phyloP scores from a whole-genome alignment of 2,888 invertebrate genomes.

The Melipona beecheii region DNA sequence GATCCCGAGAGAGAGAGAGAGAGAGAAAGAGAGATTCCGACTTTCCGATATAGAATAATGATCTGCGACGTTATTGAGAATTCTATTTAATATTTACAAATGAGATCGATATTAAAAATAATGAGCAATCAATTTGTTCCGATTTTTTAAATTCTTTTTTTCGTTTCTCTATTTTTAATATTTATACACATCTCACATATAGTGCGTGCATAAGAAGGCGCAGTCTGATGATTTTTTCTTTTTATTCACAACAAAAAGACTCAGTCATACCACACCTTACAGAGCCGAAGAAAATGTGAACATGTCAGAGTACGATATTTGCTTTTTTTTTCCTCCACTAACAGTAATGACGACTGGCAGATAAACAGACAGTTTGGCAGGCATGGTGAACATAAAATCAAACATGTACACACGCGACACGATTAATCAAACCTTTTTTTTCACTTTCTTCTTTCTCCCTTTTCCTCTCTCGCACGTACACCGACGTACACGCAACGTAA shows the following conservation, averaged over 20 bases:
- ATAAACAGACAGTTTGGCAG: constrained; percentile 82
- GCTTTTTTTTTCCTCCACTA: constrained; percentile 39
- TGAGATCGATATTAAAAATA: constrained; percentile 79
- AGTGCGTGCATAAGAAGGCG: constrained; percentile 75
- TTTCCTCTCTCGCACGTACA: constrained; percentile 15
- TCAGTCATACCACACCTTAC: constrained; percentile 74
- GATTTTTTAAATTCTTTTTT: constrained; percentile 38
- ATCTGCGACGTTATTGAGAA: constrained; percentile 53
- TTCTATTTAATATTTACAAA: constrained; percentile 75
- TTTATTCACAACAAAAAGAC: constrained; percentile 66
- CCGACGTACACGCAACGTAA: neutral
- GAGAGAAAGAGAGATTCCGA: constrained; percentile 9
- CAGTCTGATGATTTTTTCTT: constrained; percentile 63
- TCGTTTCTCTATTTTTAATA: constrained; percentile 35
- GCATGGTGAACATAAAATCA: constrained; percentile 76
- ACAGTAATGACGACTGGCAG: constrained; percentile 80
- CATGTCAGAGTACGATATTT: constrained; percentile 65
- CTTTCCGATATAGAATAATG: constrained; percentile 16
- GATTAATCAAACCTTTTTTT: constrained; percentile 69
- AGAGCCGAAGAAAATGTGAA: constrained; percentile 73
- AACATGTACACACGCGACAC: constrained; percentile 71
- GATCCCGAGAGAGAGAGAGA: constrained; percentile 20
- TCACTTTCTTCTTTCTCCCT: constrained; percentile 1
- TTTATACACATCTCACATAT: constrained; percentile 44
- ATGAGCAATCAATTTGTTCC: constrained; percentile 75